These are phyloP conservation scores for Delphinus delphis DNA, from an alignment of 2,113 vertebrate genomes.

Conservation along the genomic window DNA sequence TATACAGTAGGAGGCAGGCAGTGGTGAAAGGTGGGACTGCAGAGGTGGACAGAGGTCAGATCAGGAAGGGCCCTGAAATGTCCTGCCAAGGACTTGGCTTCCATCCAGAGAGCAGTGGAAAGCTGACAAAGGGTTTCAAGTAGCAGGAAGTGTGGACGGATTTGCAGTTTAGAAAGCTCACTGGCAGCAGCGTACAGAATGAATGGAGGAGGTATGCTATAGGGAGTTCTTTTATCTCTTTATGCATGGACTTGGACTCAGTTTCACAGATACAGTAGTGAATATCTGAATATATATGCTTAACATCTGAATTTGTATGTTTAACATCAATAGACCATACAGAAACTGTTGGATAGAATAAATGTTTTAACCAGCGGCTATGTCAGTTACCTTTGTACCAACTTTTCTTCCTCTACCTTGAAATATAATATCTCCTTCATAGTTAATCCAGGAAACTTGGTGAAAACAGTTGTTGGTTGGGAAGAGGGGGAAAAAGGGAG, in stretches of 20 bases:
- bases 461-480: conserved; percentile 26
- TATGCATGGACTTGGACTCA: background rate
- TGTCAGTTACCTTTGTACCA: background rate
- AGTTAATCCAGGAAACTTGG: conserved; percentile 24
- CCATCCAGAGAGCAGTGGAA: background rate
- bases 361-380: background rate
- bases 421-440: conserved; percentile 20
- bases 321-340: background rate
- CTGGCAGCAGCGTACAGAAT: background rate
- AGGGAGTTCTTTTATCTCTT: background rate
- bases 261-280: background rate
- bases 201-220: background rate
- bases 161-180: background rate
- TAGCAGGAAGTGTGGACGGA: background rate
- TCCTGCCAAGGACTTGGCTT: background rate
- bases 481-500: background rate
- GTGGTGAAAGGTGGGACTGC: background rate
- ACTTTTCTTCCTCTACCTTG: background rate
- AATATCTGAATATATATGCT: background rate
- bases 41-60: background rate
- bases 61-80: background rate
- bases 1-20: background rate
- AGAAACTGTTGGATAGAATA: background rate
- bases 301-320: background rate
- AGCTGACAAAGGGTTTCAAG: background rate